Evolutionary conservation across 1,140 invertebrate genomes (phyloP).

Genomic region (Tribolium castaneum): DNA sequence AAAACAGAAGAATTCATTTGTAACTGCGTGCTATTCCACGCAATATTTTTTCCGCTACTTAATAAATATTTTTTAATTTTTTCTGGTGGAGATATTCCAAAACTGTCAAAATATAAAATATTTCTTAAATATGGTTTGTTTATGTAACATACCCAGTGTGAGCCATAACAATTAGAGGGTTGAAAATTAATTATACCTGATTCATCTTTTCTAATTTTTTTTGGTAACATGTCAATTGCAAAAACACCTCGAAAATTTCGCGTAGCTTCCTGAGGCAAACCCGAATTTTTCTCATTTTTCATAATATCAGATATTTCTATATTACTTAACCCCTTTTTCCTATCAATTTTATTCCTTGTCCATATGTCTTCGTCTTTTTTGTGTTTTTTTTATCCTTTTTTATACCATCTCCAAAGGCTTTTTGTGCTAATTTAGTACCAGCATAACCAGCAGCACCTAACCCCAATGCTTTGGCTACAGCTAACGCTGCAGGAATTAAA

Average conservation of each 20-base stretch:
- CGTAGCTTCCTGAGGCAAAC: conserved; percentile 3
- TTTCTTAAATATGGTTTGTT: conserved; percentile 42
- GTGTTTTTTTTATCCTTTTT: neutral
- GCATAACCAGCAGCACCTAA: conserved; percentile 41
- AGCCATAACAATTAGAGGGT: conserved; percentile 34
- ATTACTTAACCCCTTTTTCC: conserved; percentile 35
- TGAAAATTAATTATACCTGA: conserved; percentile 40
- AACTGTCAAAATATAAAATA: conserved; percentile 40
- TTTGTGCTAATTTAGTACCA: conserved; percentile 41
- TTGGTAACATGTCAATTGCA: conserved; percentile 37
- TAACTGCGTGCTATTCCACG: conserved; percentile 33
- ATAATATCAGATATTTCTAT: conserved; percentile 31
- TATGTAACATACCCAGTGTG: conserved; percentile 32
- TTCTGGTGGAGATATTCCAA: conserved; percentile 35
- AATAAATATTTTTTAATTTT: conserved; percentile 30
- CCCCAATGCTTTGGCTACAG: conserved; percentile 38
- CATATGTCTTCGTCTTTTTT: conserved; percentile 1
- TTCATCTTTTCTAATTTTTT: conserved; percentile 42
- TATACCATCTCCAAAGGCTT: conserved; percentile 11
- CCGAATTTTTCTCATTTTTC: neutral
- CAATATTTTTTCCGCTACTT: conserved; percentile 38
- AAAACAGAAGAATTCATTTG: conserved; percentile 41
- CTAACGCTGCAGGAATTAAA: conserved; percentile 39
- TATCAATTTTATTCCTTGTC: conserved; percentile 4
- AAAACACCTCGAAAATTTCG: conserved; percentile 38